Evolutionary conservation across 92 coral and sea anemone genomes (phyloP), one percentile per base, ranked within the genome.

Genomic region (Phenganax subtilis): DNA sequence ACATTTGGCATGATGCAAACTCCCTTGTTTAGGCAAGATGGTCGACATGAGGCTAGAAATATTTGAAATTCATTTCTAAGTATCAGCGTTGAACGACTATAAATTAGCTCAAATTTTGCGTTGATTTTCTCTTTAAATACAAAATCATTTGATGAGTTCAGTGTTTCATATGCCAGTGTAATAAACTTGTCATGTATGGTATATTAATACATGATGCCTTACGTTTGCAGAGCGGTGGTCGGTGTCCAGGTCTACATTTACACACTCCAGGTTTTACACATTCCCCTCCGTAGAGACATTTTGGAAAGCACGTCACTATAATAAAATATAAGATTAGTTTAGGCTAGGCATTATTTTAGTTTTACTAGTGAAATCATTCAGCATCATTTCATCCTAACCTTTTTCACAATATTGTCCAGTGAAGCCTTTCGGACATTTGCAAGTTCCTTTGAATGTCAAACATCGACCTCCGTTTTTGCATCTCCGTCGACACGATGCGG

Each of bases 381-480:
- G 47, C 47, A 37, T 59, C 15, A 59, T 59, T 20, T 30, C 8
- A 25, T 14, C n/a, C 10, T 1, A 76, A 94, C 98, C 92, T 89
- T 94, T 92, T 58, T 82, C 76, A 81, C 98, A 94, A 11, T 82
- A 74, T 0, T 72, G 71, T 60, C 98, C 98, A 25, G 84, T 57
- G 86, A 83, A 94, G 7, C 97, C 97, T 78, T 87, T 87, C 14
- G 92, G 75, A 71, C 98, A 94, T 76, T 85, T 90, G 81, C 98
- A 94, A 14, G 85, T 90, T 79, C 83, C 83, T 77, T 87, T 88
- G 17, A 84, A 89, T 28, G 92, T 92, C 44, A 91, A 88, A 68
- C 98, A 94, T 61, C 76, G 84, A 12, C 97, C 98, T 7, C 97
- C 98, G 57, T 94, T 94, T 57, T 66, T 81, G 65, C 98, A 94